Evolutionary conservation across 2,797 vertebrate genomes (phyloP), one percentile per base, ranked within the genome.

Genomic region (Cyclopterus lumpus): DNA sequence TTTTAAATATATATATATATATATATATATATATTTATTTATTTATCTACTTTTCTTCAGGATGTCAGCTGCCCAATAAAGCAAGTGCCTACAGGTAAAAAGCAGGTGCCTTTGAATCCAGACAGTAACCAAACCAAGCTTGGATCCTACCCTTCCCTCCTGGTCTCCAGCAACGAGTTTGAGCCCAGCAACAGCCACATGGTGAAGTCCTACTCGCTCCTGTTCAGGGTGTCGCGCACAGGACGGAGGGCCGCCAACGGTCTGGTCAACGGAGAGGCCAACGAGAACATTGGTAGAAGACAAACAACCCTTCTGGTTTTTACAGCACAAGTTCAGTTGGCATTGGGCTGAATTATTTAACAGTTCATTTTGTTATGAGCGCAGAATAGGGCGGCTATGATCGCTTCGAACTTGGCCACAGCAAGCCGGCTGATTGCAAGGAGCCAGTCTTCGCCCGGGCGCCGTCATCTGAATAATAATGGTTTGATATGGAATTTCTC

Each of bases 61-160:
- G 98, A 99, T 96, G 98, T 99, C 92, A 99, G 97, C 93, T 99
- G 98, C 92, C 98, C 98, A 0, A 96, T 99, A 93, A 98, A 99
- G 92, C 98, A 99, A 97, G 97, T 99, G 96, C 98, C 98, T 95
- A 99, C 98, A 92, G 98, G 98, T 95, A 99, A 99, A 97, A 99
- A 99, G 96, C 97, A 99, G 96, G 98, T 99, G 96, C 98, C 98
- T 97, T 97, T 99, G 95, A 99, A 99, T 93, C 98, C 98, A 88
- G 98, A 99, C 92, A 94, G 96, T 95, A 98, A 96, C 95, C 97
- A 97, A 95, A 96, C 96, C 82, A 99, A 99, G 95, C 95, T 96
- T 46, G 96, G 95, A 93, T 96, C 95, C 94, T 98, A 96, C 89
- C 98, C 98, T 54, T 99, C 97, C 30, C 95, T 99, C 86, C 95